These are phyloP conservation scores for Schlechtendalia chinensis DNA, from an alignment of 1,140 invertebrate genomes.

Conservation along the genomic window DNA sequence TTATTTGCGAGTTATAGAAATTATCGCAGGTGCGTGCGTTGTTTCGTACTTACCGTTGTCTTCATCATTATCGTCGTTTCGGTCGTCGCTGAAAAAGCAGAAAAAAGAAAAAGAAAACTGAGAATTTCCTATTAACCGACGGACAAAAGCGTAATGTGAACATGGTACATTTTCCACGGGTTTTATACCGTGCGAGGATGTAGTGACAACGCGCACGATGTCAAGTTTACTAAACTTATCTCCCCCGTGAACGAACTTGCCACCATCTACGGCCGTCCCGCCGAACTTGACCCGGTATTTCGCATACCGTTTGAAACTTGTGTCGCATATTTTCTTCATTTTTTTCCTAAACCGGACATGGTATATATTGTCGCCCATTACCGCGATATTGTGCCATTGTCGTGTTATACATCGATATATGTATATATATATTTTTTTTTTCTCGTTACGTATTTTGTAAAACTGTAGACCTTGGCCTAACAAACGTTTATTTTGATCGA, in stretches of 20 bases:
- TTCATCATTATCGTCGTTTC: not conserved
- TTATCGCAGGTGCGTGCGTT: too few species aligned
- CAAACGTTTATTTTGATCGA: not conserved
- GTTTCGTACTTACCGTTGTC: not conserved
- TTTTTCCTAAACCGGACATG: not conserved
- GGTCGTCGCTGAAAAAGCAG: not conserved
- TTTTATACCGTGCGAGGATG: conserved; percentile 30
- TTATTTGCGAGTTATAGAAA: too few species aligned
- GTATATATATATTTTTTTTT: too few species aligned
- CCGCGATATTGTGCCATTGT: too few species aligned
- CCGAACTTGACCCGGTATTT: conserved; percentile 38
- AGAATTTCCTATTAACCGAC: too few species aligned
- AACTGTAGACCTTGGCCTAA: not conserved
- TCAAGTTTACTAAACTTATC: conserved; percentile 24
- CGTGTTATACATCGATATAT: too few species aligned
- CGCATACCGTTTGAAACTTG: conserved; percentile 37
- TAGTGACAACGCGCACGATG: not conserved
- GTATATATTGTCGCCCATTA: not conserved
- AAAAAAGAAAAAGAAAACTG: too few species aligned
- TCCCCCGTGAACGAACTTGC: conserved; percentile 15
- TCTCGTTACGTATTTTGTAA: not conserved
- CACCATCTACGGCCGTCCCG: conserved; percentile 32
- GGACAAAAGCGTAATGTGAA: not conserved
- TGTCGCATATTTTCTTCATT: too few species aligned
- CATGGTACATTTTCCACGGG: rapidly evolving